Evolutionary conservation across 2,888 invertebrate species (phyloP), one percentile per base, ranked within the genome.

Genomic region (Exephanes ischioxanthus): DNA sequence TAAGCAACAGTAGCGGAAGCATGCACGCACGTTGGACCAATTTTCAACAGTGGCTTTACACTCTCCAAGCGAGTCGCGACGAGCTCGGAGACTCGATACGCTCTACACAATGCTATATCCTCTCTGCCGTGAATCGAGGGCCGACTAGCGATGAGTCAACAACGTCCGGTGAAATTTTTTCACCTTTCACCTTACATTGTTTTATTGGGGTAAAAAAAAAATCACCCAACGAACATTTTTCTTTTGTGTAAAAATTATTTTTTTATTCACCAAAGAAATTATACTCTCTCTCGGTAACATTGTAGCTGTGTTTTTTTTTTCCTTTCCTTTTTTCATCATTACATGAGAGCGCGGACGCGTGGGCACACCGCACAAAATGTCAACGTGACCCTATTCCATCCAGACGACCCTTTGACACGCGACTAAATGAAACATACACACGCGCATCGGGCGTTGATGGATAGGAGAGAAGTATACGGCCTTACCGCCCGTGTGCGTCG

Each of bases 341-440:
- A 22, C 3, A 51, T 26, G 22, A 51, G 70, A 83, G 81, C 77
- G 81, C 80, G 82, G 67, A 79, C 80, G 87, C 80, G 91, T 90
- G 85, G 90, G 90, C 89, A 89, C 87, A 88, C 85, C 89, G 85
- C 87, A 87, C 83, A 83, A 80, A 83, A 85, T 80, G 90, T 89
- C 89, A 89, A 89, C 86, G 89, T 89, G 89, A 89, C 85, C 89
- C 89, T 89, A 88, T 88, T 89, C 89, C 83, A 87, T 87, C 80
- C 80, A 87, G 88, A 90, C 88, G 88, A 87, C 90, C 86, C 91
- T 91, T 91, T 90, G 91, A 91, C 89, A 88, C 86, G 90, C 88
- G 90, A 83, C 87, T 85, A 86, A 88, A 87, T 84, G 90, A 87
- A 84, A 84, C 73, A 22, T 55, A 7, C 11, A 66, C 63, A 48